Base-by-base conservation (phyloP, 2,797 vertebrate genomes). In the Philypnodon macrostomus region DNA sequence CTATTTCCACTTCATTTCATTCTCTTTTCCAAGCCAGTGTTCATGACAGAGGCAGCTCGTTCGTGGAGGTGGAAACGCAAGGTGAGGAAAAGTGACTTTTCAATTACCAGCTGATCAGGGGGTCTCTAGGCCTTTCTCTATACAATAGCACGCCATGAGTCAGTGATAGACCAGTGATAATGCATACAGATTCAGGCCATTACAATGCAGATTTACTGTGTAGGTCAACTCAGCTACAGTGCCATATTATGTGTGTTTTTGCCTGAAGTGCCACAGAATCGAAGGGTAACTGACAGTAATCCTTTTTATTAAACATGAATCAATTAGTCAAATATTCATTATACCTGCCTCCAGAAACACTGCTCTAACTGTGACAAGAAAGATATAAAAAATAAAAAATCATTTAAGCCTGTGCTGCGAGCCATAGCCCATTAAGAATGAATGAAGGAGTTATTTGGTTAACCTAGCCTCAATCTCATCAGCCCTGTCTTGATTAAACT, bases 401-500 rank as follows among this genome's bases (percentile, higher is more conserved):
- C n/a, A n/a, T n/a, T n/a, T 58, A 39, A 58, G 53, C 44, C 26
- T 18, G 24, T 27, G 27, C 49, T 45, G 19, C 37, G 32, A 19
- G 40, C 31, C 39, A 36, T 52, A 36, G 45, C 62, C n/a, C 68
- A 19, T 54, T 34, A 49, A 63, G 45, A 64, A 42, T 30, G 35
- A 38, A 2, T 30, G 34, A 67, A n/a, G 34, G 34, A 46, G 44
- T 49, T 29, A 55, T 32, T 33, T 33, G 58, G 36, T 59, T 58
- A 66, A 67, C 36, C 38, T 40, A 18, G 55, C 56, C 17, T 40
- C 53, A 58, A 47, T 46, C 63, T 49, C 41, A 33, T 75, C 70
- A 48, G 51, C 58, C 15, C 39, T 29, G 62, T 70, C 67, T 77
- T 69, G 59, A 80, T 82, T 77, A 82, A 83, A 73, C 31, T 47